Evolutionary conservation across 2,888 invertebrate genomes (phyloP).

Genomic region (Tenodera sinensis): DNA sequence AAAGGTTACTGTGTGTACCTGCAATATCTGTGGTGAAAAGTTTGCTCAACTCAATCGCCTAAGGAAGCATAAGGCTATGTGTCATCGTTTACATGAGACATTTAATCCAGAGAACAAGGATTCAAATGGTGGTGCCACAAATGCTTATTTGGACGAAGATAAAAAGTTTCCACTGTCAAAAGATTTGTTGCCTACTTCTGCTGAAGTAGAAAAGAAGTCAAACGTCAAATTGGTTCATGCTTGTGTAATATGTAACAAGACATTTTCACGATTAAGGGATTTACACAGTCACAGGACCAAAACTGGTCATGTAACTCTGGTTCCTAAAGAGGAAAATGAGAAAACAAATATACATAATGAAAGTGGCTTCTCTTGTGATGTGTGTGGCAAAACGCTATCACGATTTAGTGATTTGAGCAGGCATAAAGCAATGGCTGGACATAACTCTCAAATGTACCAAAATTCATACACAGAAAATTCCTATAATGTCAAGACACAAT

Average conservation of each 20-base stretch:
- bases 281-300: no score
- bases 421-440: neutral
- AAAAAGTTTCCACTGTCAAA: no score
- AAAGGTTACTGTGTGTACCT: neutral
- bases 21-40: neutral
- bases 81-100: neutral
- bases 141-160: neutral
- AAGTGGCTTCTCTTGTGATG: neutral
- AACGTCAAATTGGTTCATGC: no score
- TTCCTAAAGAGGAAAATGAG: no score
- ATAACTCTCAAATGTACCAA: neutral
- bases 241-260: no score
- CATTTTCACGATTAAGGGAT: no score
- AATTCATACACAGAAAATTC: neutral
- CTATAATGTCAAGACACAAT: neutral
- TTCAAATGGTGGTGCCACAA: neutral
- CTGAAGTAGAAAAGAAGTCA: neutral
- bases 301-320: no score
- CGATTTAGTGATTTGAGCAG: neutral
- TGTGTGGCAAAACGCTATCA: neutral
- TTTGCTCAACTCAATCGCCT: neutral
- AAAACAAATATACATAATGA: neutral
- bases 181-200: neutral
- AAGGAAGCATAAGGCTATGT: neutral
- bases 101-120: neutral